Evolutionary conservation across 2,797 vertebrate genomes (phyloP).

Genomic region (Aulostomus chinensis): DNA sequence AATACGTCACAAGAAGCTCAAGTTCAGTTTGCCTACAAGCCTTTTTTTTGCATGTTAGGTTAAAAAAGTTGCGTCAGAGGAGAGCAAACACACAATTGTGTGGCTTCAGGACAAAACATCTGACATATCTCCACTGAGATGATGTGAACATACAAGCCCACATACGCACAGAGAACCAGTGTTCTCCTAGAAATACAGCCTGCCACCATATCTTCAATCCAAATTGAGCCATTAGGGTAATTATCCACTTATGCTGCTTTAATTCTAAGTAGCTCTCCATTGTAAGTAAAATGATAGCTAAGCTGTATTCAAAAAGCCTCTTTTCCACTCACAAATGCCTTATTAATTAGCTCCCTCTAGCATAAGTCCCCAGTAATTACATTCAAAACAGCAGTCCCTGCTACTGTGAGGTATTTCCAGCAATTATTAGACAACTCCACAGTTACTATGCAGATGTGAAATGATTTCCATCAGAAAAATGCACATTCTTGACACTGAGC

Average conservation of each 20-base stretch:
- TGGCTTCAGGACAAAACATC: conserved; percentile 55
- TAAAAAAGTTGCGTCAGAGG: conserved; percentile 41
- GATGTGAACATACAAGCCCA: conserved; percentile 50
- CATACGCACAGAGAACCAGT: conserved; percentile 34
- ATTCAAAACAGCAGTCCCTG: conserved; percentile 50
- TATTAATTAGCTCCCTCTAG: conserved; percentile 85
- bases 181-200: conserved; percentile 64
- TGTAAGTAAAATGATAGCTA: conserved; percentile 76
- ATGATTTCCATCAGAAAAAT: conserved; percentile 28
- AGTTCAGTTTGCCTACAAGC: conserved; percentile 23
- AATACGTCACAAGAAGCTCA: conserved; percentile 28
- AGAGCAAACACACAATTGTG: conserved; percentile 18
- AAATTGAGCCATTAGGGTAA: conserved; percentile 79
- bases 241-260: conserved; percentile 77
- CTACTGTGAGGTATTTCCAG: conserved; percentile 35
- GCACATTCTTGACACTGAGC: conserved; percentile 16
- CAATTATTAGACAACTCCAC: conserved; percentile 56
- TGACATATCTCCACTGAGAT: conserved; percentile 54
- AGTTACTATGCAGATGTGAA: conserved; percentile 43
- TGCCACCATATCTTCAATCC: conserved; percentile 72
- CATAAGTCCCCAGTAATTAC: conserved; percentile 72
- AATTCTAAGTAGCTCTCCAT: conserved; percentile 76
- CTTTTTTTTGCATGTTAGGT: conserved; percentile 31
- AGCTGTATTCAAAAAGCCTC: conserved; percentile 74
- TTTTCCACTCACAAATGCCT: conserved; percentile 73